Evolutionary conservation across 2,113 vertebrate genomes (phyloP).

Genomic region (Hippocampus guttulatus): DNA sequence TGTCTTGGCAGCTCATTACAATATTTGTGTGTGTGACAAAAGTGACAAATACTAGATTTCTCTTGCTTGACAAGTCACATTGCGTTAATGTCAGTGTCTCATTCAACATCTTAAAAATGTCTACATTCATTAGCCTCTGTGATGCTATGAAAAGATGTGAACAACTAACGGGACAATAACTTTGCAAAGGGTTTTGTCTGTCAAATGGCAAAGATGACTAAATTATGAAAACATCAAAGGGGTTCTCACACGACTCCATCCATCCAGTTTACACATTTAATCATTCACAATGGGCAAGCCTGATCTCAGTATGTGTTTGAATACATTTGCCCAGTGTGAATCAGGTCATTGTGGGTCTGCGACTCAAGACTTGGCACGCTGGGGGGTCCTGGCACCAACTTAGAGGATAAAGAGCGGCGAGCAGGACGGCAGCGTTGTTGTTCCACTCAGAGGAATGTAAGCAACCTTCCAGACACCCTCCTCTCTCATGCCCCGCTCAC

Average conservation of each 20-base stretch:
- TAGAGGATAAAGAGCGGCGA: conserved; percentile 46
- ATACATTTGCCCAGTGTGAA: conserved; percentile 52
- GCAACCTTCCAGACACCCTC: conserved; percentile 39
- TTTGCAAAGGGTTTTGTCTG: background rate
- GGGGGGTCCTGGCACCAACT: conserved; percentile 46
- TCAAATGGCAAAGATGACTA: too few relatives aligned
- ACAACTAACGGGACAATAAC: background rate
- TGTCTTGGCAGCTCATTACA: too few relatives aligned
- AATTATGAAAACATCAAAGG: too few relatives aligned
- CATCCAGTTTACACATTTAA: too few relatives aligned
- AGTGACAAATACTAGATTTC: too few relatives aligned
- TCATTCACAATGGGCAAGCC: conserved; percentile 17
- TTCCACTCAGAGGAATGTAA: conserved; percentile 50
- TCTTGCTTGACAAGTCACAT: background rate
- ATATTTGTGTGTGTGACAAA: too few relatives aligned
- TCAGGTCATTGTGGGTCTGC: conserved; percentile 30
- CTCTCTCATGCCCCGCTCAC: conserved; percentile 26
- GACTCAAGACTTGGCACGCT: conserved; percentile 31
- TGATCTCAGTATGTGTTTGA: conserved; percentile 40
- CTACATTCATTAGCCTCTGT: too few relatives aligned
- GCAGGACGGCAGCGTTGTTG: conserved; percentile 38
- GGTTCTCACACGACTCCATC: too few relatives aligned
- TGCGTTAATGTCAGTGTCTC: background rate
- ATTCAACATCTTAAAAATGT: too few relatives aligned
- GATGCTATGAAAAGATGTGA: background rate